Percentiles rank a stretch among this genome's conserved stretches.
These are phyloP conservation scores for Lonchura striata DNA, from an alignment of 2,113 vertebrate species.

Conservation along the genomic window DNA sequence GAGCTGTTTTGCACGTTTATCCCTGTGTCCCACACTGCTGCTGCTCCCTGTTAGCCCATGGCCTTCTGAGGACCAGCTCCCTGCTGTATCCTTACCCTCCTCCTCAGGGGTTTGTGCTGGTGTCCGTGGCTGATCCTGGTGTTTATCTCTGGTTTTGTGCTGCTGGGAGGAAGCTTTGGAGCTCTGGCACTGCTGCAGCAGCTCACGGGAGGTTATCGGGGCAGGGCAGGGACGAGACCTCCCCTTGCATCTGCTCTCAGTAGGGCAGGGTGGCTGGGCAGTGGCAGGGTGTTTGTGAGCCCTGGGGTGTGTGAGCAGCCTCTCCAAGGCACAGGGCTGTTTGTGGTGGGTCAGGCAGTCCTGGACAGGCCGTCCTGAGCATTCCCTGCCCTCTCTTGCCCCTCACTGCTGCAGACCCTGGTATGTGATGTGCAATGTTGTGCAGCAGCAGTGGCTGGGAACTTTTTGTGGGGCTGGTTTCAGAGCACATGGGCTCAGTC, in stretches of 20 bases:
- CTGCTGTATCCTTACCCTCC: accelerated
- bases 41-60: not conserved
- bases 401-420: not conserved
- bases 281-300: not conserved
- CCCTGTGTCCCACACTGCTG: accelerated
- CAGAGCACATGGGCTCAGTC: accelerated
- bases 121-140: not conserved
- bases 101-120: not conserved
- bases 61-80: not conserved
- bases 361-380: accelerated
- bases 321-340: not conserved
- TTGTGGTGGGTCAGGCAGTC: accelerated
- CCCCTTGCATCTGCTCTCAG: not conserved
- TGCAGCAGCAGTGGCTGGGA: accelerated
- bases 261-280: not conserved
- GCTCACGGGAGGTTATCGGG: not conserved
- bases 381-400: not conserved
- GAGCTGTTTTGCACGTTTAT: not conserved
- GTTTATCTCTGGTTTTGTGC: not conserved
- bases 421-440: accelerated
- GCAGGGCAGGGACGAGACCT: not conserved
- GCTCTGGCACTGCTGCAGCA: not conserved
- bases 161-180: not conserved
- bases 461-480: not conserved
- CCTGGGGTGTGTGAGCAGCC: not conserved